These are phyloP conservation scores for Junonia oenone DNA, from an alignment of 2,888 invertebrate species.

Conservation along the genomic window DNA sequence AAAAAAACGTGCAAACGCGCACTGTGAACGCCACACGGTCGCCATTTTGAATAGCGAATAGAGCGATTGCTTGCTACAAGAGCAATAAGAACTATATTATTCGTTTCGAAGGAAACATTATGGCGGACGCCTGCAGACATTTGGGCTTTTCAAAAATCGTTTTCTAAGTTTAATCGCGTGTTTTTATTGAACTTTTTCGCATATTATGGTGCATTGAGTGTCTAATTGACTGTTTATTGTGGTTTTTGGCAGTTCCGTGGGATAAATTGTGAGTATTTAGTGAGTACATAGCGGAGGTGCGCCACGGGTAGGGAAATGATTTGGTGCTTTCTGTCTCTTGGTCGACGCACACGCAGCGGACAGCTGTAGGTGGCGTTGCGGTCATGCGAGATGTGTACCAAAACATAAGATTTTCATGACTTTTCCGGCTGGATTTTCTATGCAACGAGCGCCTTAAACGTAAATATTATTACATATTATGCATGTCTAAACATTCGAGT, in stretches of 20 bases:
- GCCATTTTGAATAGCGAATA: slow-evolving; percentile 82
- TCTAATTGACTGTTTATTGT: slow-evolving; percentile 71
- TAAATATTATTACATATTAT: slow-evolving; percentile 33
- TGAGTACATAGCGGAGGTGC: slow-evolving; percentile 76
- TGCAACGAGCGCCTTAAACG: slow-evolving; percentile 49
- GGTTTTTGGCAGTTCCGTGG: slow-evolving; percentile 70
- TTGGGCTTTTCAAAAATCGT: slow-evolving; percentile 80
- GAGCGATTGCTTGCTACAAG: slow-evolving; percentile 76
- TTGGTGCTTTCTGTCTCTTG: slow-evolving; percentile 76
- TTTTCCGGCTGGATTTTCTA: slow-evolving; percentile 74
- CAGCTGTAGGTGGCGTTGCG: slow-evolving; percentile 80
- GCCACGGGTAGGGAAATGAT: slow-evolving; percentile 81
- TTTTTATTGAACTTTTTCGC: slow-evolving; percentile 80
- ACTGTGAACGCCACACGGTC: slow-evolving; percentile 75
- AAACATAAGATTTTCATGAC: slow-evolving; percentile 77
- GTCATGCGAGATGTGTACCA: slow-evolving; percentile 61
- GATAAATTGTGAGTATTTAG: slow-evolving; percentile 76
- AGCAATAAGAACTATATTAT: slow-evolving; percentile 81
- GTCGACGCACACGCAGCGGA: slow-evolving; percentile 76
- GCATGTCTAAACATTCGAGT: slow-evolving; percentile 25
- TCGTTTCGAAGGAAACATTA: slow-evolving; percentile 81
- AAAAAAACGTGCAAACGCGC: slow-evolving; percentile 74
- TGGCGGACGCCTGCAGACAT: slow-evolving; percentile 79
- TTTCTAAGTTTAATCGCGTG: slow-evolving; percentile 78
- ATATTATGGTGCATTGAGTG: slow-evolving; percentile 77